Base-by-base conservation (phyloP, 2,888 invertebrate genomes). In the Agonopterix subpropinquella region DNA sequence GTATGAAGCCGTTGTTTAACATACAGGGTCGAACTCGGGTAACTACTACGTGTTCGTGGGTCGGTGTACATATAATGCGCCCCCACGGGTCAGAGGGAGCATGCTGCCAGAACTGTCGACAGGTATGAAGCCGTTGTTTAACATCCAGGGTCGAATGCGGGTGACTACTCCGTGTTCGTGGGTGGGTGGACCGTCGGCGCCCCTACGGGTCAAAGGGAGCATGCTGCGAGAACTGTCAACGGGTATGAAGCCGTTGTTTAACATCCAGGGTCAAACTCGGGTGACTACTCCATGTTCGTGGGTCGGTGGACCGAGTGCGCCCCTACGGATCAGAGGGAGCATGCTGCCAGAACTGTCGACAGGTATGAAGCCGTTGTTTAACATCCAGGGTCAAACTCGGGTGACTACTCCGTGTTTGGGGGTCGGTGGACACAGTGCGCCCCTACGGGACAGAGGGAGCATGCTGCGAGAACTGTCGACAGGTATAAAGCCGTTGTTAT, bases 151-250 rank as follows among this genome's bases (percentile, higher is more conserved):
- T 53, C 56, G 49, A 66, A 54, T 35, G 69, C 71, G 39, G 58
- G 67, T 0, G 75, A 77, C 41, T 85, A 78, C 56, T 73, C 81
- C 13, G 13, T 13, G 13, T 77, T 74, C 64, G 83, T 86, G 18
- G 82, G 80, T 35, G 73, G 73, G 11, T 87, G 87, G 87, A 81
- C 81, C n/a, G n/a, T n/a, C n/a, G n/a, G 87, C 60, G 65, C 63
- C 8, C 71, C 72, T 15, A 50, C 61, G 51, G 73, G 69, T 1
- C 71, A 69, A 13, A 71, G 67, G 4, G 78, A 82, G 47, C 77
- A 77, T 47, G 71, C 70, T 13, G 64, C 69, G 11, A 67, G 66
- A 18, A 55, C 77, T 37, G 59, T 73, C 41, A 75, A 77, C 42
- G 79, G 80, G 84, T 84, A 67, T 5, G 28, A 28, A 5, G 5